A percentile compares a stretch with the other conserved stretches of the same genome.
Evolutionary conservation across 2,113 vertebrate genomes (phyloP).

Genomic region (Sigmodon hispidus): DNA sequence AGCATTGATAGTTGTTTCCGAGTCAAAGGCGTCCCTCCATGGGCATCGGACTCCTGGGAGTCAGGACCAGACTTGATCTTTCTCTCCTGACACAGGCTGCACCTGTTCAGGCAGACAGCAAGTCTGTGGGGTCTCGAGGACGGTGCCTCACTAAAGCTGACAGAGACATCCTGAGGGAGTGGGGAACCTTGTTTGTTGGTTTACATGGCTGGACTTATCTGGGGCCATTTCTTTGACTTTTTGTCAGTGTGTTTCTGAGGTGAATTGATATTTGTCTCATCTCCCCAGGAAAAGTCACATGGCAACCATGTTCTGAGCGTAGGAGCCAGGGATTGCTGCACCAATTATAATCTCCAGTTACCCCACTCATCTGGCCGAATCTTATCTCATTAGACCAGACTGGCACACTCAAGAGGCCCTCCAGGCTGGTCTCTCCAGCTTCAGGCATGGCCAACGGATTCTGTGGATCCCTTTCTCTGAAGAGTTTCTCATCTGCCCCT

Average conservation of each 20-base stretch:
- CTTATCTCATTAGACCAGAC: conserved; percentile 67
- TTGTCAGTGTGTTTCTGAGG: not conserved
- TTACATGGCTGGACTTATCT: not conserved
- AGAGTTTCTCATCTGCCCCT: not conserved
- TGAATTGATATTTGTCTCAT: not conserved
- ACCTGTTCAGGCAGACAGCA: not conserved
- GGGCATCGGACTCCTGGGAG: not conserved
- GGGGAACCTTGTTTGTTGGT: not conserved
- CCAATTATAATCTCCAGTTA: not conserved
- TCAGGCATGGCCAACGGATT: not conserved
- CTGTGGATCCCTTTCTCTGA: not conserved
- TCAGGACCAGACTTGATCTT: not conserved
- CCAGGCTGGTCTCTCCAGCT: not conserved
- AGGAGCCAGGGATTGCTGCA: not conserved
- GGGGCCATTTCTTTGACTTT: not conserved
- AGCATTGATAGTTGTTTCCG: not conserved
- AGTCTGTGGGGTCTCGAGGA: not conserved
- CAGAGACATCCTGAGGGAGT: not conserved
- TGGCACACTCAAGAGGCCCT: not conserved
- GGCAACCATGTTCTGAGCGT: not conserved
- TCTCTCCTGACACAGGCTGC: not conserved
- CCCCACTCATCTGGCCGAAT: not conserved
- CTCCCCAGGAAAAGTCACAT: not conserved
- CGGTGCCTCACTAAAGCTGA: not conserved
- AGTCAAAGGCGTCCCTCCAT: not conserved